Evolutionary conservation across 1,140 invertebrate genomes (phyloP).

Genomic region (Globodera rostochiensis): DNA sequence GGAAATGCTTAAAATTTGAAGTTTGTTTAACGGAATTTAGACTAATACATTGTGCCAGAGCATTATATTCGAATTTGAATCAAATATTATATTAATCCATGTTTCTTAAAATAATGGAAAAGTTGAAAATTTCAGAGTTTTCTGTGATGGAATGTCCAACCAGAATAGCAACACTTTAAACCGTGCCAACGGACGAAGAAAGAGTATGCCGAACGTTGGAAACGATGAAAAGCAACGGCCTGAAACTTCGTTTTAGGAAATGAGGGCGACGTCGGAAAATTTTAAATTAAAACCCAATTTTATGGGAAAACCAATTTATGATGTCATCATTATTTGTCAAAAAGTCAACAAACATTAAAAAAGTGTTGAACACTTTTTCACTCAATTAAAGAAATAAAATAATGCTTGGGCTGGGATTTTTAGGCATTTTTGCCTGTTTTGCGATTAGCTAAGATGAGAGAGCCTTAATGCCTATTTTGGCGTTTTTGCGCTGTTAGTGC

Average conservation of each 20-base stretch:
- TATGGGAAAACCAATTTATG: not conserved
- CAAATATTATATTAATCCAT: not conserved
- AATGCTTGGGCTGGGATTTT: too few relatives aligned
- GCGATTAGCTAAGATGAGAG: too few relatives aligned
- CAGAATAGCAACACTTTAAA: conserved; percentile 6
- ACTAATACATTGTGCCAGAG: too few relatives aligned
- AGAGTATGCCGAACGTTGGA: not conserved
- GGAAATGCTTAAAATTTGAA: not conserved
- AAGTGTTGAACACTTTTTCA: too few relatives aligned
- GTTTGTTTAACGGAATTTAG: too few relatives aligned
- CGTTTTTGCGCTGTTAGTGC: too few relatives aligned
- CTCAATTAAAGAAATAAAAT: too few relatives aligned
- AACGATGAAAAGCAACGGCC: conserved; percentile 19
- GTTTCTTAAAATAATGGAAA: not conserved
- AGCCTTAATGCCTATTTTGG: too few relatives aligned
- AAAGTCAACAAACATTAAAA: too few relatives aligned
- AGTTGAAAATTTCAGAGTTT: conserved; percentile 12
- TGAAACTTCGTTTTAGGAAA: conserved; percentile 22
- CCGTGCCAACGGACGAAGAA: not conserved
- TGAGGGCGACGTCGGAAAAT: not conserved
- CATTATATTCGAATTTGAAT: too few relatives aligned
- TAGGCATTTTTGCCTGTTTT: too few relatives aligned
- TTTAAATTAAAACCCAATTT: not conserved
- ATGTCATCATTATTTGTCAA: too few relatives aligned
- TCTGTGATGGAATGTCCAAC: conserved; percentile 24